Evolutionary conservation across 2,888 invertebrate species (phyloP).

Genomic region (Gerris lacustris): DNA sequence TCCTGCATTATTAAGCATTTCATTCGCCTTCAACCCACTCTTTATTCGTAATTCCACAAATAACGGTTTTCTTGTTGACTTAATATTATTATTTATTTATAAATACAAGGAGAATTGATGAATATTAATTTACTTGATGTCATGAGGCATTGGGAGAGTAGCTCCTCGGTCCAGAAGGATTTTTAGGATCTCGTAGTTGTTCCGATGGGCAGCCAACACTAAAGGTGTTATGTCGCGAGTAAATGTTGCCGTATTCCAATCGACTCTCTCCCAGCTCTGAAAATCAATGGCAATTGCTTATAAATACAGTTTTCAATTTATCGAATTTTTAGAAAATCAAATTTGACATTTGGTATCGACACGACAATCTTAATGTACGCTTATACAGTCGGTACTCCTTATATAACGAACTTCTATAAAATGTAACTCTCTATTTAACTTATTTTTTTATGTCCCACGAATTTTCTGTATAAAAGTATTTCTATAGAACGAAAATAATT

Average conservation of each 20-base stretch:
- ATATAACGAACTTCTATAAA: no score
- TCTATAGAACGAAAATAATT: no score
- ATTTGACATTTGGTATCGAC: neutral
- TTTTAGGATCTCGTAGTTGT: conserved; percentile 93
- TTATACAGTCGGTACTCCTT: no score
- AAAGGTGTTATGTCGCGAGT: conserved; percentile 88
- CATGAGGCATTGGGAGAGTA: conserved; percentile 79
- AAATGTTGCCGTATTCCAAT: conserved; percentile 69
- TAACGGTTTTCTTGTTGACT: no score
- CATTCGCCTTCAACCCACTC: no score
- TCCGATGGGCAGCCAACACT: conserved; percentile 82
- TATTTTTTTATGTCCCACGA: no score
- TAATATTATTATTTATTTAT: neutral
- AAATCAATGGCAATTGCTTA: conserved; percentile 17
- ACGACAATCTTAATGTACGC: no score
- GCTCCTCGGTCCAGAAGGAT: conserved; percentile 84
- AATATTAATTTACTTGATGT: conserved; percentile 48
- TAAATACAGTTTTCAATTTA: neutral
- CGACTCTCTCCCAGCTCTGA: conserved; percentile 79
- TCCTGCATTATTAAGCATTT: no score
- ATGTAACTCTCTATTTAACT: no score
- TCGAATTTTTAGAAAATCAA: neutral
- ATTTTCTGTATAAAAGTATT: no score
- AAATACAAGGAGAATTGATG: neutral
- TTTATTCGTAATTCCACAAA: no score